Evolutionary conservation across 2,113 vertebrate genomes (phyloP), one percentile per base, ranked within the genome.

Genomic region (Bagarius yarrelli): DNA sequence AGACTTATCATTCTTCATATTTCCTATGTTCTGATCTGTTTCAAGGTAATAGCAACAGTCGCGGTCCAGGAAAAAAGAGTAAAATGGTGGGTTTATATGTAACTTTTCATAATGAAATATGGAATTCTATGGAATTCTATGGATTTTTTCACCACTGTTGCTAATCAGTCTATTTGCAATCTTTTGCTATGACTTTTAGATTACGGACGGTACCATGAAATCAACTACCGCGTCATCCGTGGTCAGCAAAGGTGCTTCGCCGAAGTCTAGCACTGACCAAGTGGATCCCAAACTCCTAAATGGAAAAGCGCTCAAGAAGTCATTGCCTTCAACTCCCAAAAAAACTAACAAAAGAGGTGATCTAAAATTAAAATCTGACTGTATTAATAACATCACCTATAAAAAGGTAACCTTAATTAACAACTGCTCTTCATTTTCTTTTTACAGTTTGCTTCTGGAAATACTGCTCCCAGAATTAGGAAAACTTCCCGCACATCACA

Each of bases 391-490:
- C 2, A 13, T 15, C 0, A 73, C 5, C 1, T 70, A 76, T 36
- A 13, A 18, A 27, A 66, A 40, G 21, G 4, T 81, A n/a, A 72
- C 18, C 18, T 32, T 40, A 34, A 4, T 63, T 19, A 67, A 30
- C 47, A 67, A 73, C 30, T 14, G 3, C n/a, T 53, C 8, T 67
- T 32, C 13, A 25, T 78, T 52, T 57, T 64, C 34, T 59, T 75
- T 75, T 81, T 69, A 83, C 92, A 94, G 93, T 93, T 71, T 94
- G 93, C 66, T 94, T 94, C 88, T 93, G 92, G 93, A 94, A 94
- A 87, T 94, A 94, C 85, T 94, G 93, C 89, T 93, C 92, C 69
- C 93, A 94, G 82, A 94, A 94, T 88, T 94, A 87, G 93, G 25
- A 0, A 9, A 15, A n/a, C n/a, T 27, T 34, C 50, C 21, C 50